These are phyloP conservation scores for Serripes groenlandicus DNA, from an alignment of 2,888 invertebrate genomes.

Conservation along the genomic window DNA sequence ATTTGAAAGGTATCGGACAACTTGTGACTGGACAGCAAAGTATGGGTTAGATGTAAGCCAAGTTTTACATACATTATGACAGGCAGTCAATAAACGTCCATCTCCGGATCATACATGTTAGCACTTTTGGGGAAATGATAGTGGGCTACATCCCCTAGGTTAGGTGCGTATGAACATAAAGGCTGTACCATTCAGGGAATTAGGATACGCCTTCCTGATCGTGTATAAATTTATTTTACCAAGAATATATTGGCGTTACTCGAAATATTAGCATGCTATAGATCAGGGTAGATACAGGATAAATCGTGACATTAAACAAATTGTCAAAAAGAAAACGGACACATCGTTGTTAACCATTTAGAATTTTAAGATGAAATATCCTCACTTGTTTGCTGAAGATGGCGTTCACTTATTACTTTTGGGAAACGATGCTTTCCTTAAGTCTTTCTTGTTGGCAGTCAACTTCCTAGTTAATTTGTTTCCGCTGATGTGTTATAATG, in stretches of 20 bases:
- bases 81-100: too few relatives aligned
- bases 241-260: not conserved
- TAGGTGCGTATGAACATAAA: not conserved
- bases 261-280: not conserved
- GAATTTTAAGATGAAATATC: not conserved
- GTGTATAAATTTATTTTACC: not conserved
- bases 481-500: too few relatives aligned
- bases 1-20: not conserved
- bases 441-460: too few relatives aligned
- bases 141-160: not conserved
- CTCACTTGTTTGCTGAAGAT: not conserved
- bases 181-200: not conserved
- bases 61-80: not conserved
- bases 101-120: not conserved
- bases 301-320: not conserved
- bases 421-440: not conserved
- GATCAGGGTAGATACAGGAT: not conserved
- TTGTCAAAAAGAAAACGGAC: not conserved
- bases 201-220: not conserved
- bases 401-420: not conserved
- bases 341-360: not conserved
- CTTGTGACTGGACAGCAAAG: not conserved
- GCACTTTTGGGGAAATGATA: not conserved
- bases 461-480: too few relatives aligned
- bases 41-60: not conserved